A percentile compares a stretch with the other conserved stretches of the same genome.
Conservation (phyloP, 2,113 vertebrate genomes). For the Zosterops pallidus region DNA sequence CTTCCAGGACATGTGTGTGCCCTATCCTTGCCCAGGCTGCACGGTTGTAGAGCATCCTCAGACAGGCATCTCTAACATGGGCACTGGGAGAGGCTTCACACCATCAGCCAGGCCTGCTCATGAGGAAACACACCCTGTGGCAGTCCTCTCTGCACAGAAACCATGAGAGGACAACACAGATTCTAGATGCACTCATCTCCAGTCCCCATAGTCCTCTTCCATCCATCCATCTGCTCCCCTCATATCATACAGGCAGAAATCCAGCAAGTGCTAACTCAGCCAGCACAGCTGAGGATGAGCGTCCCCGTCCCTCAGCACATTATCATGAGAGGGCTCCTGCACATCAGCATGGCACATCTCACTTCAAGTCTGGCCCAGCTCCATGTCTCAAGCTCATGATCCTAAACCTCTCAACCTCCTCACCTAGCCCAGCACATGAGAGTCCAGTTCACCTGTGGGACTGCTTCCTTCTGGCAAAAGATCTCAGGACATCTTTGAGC, state of each 20-base stretch:
- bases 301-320: accelerated
- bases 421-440: background rate
- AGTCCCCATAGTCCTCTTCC: background rate
- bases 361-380: background rate
- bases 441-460: background rate
- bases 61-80: background rate
- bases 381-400: background rate
- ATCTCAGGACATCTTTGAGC: background rate
- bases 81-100: accelerated
- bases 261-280: background rate
- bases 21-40: background rate
- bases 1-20: accelerated
- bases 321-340: background rate
- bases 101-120: background rate
- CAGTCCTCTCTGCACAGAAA: background rate
- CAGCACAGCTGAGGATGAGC: accelerated
- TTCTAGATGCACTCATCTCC: background rate
- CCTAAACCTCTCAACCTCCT: background rate
- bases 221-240: background rate
- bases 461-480: background rate
- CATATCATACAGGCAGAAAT: background rate
- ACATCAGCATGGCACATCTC: background rate
- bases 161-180: accelerated
- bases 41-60: background rate
- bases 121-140: accelerated